phyloP scores from a whole-genome alignment of 2,888 invertebrate genomes.

The Brassicogethes aeneus region DNA sequence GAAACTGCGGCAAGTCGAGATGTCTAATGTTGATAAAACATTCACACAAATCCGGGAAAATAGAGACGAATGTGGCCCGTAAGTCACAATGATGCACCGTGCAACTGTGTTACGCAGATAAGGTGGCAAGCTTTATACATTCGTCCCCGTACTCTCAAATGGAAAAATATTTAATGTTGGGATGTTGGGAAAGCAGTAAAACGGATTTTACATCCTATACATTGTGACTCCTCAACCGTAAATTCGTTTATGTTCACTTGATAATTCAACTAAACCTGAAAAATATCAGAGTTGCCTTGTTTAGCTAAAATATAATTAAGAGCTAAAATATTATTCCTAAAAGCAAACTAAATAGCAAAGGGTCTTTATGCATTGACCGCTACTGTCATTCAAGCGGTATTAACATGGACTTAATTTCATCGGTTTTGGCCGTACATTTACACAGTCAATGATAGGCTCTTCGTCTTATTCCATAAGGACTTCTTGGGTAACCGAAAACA shows the following conservation, averaged over 20 bases:
- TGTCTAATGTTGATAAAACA: constrained; percentile 20
- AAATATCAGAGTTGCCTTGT: too few species aligned
- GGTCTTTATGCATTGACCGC: constrained; percentile 18
- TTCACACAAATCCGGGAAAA: constrained; percentile 24
- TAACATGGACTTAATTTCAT: constrained; percentile 18
- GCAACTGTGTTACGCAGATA: constrained; percentile 30
- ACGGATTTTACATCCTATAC: neutral
- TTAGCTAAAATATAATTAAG: too few species aligned
- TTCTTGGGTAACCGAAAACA: too few species aligned
- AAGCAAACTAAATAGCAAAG: too few species aligned
- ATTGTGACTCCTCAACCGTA: neutral
- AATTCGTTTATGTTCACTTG: neutral
- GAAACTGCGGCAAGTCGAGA: constrained; percentile 9
- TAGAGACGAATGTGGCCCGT: constrained; percentile 24
- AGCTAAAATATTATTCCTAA: too few species aligned
- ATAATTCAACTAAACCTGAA: too few species aligned
- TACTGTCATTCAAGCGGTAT: constrained; percentile 18
- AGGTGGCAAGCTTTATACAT: constrained; percentile 26
- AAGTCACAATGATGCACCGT: constrained; percentile 22
- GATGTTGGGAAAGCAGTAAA: constrained; percentile 1
- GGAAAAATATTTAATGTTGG: constrained; percentile 9
- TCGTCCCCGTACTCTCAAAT: constrained; percentile 8
- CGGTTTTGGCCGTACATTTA: constrained; percentile 12
- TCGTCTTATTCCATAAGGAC: too few species aligned
- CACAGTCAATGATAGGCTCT: constrained; percentile 9